A percentile compares a stretch with the other conserved stretches of the same genome.
phyloP scores from a whole-genome alignment of 1,140 invertebrate species.

The Pogonomyrmex barbatus region DNA sequence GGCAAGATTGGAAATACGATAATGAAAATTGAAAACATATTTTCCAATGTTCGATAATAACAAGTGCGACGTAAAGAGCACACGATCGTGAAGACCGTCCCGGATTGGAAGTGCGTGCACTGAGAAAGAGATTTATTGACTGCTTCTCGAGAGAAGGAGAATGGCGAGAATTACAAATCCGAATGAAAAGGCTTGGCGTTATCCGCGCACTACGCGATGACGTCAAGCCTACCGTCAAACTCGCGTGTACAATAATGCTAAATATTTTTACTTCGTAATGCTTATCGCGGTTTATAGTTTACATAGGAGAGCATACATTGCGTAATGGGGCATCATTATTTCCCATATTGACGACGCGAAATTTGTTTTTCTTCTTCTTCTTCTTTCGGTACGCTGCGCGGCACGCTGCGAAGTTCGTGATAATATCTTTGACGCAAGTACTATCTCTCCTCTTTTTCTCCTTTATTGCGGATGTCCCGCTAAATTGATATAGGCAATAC shows the following conservation, averaged over 20 bases:
- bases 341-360: not conserved
- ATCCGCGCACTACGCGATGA: not conserved
- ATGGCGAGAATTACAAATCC: not conserved
- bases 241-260: not conserved
- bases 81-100: not conserved
- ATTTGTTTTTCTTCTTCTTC: not conserved
- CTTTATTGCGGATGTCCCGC: not conserved
- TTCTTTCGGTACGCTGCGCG: not conserved
- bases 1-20: not conserved
- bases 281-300: constrained; percentile 23
- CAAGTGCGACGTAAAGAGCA: not conserved
- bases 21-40: not conserved
- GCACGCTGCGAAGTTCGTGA: constrained; percentile 8
- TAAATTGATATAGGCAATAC: not conserved
- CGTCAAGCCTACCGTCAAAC: not conserved
- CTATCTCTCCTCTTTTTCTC: not conserved
- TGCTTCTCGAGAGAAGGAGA: not conserved
- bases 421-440: constrained; percentile 40
- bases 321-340: not conserved
- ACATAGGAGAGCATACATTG: constrained; percentile 4
- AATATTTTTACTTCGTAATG: constrained; percentile 9
- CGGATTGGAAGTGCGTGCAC: not conserved
- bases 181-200: not conserved
- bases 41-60: not conserved
- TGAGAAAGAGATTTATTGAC: not conserved